Evolutionary conservation across 2,888 invertebrate genomes (phyloP).

Genomic region (Drosophila kanekoi): DNA sequence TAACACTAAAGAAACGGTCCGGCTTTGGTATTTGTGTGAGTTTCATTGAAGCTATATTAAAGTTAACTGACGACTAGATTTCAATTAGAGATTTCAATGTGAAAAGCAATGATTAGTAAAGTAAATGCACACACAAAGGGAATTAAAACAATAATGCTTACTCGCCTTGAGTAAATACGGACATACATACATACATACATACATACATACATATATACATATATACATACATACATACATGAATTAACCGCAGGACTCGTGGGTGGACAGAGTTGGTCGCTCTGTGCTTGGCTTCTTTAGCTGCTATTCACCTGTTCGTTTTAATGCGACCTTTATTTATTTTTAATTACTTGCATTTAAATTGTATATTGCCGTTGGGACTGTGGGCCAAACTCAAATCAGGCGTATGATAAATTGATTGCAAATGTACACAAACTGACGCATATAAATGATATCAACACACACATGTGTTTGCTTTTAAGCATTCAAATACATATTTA

Average conservation of each 20-base stretch:
- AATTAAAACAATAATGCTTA: constrained; percentile 14
- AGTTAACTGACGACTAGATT: not conserved
- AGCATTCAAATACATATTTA: not conserved
- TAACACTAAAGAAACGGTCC: not conserved
- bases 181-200: not conserved
- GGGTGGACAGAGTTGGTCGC: not conserved
- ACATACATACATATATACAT: not conserved
- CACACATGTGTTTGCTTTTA: not conserved
- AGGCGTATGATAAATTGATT: constrained; percentile 72
- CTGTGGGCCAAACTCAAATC: constrained; percentile 52
- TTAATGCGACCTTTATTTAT: constrained; percentile 51
- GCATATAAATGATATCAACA: not conserved
- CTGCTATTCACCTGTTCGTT: constrained; percentile 17
- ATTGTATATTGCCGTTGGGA: constrained; percentile 40
- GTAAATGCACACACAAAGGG: not conserved
- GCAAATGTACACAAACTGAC: constrained; percentile 46
- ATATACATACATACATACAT: not conserved
- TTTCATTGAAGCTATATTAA: not conserved
- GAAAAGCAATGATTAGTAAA: constrained; percentile 18
- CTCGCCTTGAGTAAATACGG: not conserved
- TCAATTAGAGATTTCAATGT: constrained; percentile 1
- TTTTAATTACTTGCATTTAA: constrained; percentile 61
- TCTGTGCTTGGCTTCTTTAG: not conserved
- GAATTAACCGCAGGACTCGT: not conserved
- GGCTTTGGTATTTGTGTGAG: not conserved